Evolutionary conservation across 1,140 invertebrate genomes (phyloP).

Genomic region (Pygmarrhopalites habei): DNA sequence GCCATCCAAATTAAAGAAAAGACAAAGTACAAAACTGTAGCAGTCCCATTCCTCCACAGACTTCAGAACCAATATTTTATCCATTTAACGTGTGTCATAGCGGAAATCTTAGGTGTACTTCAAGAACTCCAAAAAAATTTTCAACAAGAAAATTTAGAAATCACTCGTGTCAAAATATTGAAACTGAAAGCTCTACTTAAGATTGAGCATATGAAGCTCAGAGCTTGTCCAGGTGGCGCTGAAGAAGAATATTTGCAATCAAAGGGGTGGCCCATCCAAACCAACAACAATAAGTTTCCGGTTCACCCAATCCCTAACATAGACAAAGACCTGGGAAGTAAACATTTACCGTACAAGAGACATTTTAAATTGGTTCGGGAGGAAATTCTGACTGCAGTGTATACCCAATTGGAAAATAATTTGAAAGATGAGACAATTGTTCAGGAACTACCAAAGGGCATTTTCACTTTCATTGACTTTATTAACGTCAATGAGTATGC

Average conservation of each 20-base stretch:
- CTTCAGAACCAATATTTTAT: not conserved
- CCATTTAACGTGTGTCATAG: not conserved
- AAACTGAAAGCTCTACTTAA: not conserved
- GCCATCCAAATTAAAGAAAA: not conserved
- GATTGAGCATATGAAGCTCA: not conserved
- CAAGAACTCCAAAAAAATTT: not conserved
- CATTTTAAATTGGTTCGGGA: not conserved
- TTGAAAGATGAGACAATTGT: not conserved
- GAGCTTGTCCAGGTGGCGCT: not conserved
- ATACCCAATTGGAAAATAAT: not conserved
- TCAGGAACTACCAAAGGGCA: not conserved
- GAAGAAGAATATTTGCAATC: not conserved
- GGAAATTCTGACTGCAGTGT: not conserved
- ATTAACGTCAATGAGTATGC: too few relatives aligned
- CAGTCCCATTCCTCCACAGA: not conserved
- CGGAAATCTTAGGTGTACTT: not conserved
- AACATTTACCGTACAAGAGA: not conserved
- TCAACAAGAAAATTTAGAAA: not conserved
- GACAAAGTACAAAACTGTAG: not conserved
- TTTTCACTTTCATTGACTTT: too few relatives aligned
- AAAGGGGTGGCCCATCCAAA: not conserved
- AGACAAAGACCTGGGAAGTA: not conserved
- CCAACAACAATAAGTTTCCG: not conserved
- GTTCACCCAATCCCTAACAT: not conserved
- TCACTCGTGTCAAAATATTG: not conserved